Base-by-base conservation (phyloP, 2,888 invertebrate species). In the Agrochola litura region DNA sequence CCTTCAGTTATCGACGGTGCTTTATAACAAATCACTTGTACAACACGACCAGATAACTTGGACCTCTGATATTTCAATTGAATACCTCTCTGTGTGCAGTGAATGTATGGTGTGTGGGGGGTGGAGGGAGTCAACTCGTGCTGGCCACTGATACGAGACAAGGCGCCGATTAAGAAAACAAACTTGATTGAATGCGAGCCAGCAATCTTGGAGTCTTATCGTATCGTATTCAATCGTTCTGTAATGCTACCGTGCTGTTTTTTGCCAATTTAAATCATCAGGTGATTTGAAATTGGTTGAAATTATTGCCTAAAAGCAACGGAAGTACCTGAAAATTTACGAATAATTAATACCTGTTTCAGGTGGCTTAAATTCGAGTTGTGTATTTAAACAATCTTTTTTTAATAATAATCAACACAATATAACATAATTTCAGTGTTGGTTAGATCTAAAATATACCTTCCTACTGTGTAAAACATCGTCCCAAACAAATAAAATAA, bases 101-200 rank as follows among this genome's bases (percentile, higher is more conserved):
- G 82, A 71, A 70, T 76, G 61, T 76, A 76, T 58, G 52, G 54
- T 49, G 68, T 49, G 12, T 19, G 82, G 80, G 89, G 86, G 86
- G 86, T 75, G 77, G 70, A 83, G 86, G 37, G 85, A 89, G 74
- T 91, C 94, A 79, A 68, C 22, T 72, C 65, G 77, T 61, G 82
- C 30, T 90, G 86, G 90, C 82, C 85, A 83, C 84, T 89, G 88
- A 91, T 90, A 91, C 88, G 90, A 92, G 91, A 93, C 92, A 91
- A 90, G 90, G 91, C 89, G 88, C 92, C 91, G 93, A 94, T 93
- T 95, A 93, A 93, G 92, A 94, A 95, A 95, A 94, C 95, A 95
- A 93, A 92, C 92, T 88, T 90, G 90, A 92, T 91, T 92, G 90
- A 93, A 93, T 90, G 89, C 72, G 81, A 88, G 86, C 89, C 89